Evolutionary conservation across 1,140 invertebrate species (phyloP).

Genomic region (Drosophila mayri): DNA sequence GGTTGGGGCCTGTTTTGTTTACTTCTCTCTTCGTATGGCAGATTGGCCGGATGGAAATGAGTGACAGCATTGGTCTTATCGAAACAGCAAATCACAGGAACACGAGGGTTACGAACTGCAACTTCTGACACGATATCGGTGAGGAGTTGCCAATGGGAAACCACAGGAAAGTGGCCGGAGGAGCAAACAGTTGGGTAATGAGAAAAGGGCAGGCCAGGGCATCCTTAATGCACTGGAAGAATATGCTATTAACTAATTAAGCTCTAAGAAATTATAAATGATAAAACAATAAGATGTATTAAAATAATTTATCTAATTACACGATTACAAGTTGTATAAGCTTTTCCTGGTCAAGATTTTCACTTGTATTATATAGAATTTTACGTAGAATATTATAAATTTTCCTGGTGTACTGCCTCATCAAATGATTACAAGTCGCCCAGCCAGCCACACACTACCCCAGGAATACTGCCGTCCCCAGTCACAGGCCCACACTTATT

Average conservation of each 20-base stretch:
- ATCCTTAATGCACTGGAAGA: slow-evolving; percentile 1
- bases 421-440: slow-evolving; percentile 52
- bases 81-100: slow-evolving; percentile 25
- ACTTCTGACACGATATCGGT: slow-evolving; percentile 37
- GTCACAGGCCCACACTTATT: slow-evolving; percentile 2
- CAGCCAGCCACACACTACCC: slow-evolving; percentile 50
- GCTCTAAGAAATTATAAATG: neutral
- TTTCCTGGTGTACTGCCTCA: slow-evolving; percentile 26
- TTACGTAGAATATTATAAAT: neutral
- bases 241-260: neutral
- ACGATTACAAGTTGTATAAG: too few relatives aligned
- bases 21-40: slow-evolving; percentile 7
- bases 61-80: slow-evolving; percentile 42
- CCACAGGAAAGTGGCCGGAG: slow-evolving; percentile 18
- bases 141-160: slow-evolving; percentile 35
- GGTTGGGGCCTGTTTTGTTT: slow-evolving; percentile 31
- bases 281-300: too few relatives aligned
- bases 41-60: slow-evolving; percentile 34
- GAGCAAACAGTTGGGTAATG: slow-evolving; percentile 40
- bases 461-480: slow-evolving; percentile 7
- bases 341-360: too few relatives aligned
- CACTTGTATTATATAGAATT: neutral
- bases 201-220: slow-evolving; percentile 18
- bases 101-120: slow-evolving; percentile 4
- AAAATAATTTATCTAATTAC: too few relatives aligned